phyloP scores from a whole-genome alignment of 1,140 invertebrate species.

The Condylostylus longicornis region DNA sequence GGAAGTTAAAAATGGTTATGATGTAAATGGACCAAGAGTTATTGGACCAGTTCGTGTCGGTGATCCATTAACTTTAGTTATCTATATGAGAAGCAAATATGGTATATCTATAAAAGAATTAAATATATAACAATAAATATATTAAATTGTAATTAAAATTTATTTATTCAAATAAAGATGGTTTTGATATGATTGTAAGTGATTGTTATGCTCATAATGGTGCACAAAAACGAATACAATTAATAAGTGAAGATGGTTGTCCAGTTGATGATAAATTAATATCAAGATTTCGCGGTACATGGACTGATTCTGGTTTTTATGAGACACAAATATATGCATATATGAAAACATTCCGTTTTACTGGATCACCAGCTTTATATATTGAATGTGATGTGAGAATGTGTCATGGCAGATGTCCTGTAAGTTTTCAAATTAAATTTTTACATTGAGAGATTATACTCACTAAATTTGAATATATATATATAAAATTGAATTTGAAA shows the following conservation, averaged over 20 bases:
- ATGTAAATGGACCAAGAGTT: conserved; percentile 64
- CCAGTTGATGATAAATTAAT: conserved; percentile 86
- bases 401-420: conserved; percentile 86
- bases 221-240: conserved; percentile 74
- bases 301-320: conserved; percentile 76
- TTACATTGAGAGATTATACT: too few relatives aligned
- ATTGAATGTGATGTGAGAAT: conserved; percentile 89
- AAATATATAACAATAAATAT: background rate
- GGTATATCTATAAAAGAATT: too few relatives aligned
- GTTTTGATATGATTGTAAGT: conserved; percentile 91
- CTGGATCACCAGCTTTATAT: conserved; percentile 81
- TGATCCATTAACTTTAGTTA: conserved; percentile 79
- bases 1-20: conserved; percentile 83
- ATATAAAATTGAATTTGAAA: too few relatives aligned
- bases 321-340: conserved; percentile 88
- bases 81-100: conserved; percentile 88
- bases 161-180: conserved; percentile 45
- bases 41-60: conserved; percentile 80
- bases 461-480: too few relatives aligned
- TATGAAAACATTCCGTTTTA: conserved; percentile 90
- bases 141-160: conserved; percentile 7
- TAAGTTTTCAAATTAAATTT: too few relatives aligned
- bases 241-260: conserved; percentile 89
- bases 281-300: conserved; percentile 80
- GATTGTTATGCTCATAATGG: conserved; percentile 91